Percentiles rank a stretch among this genome's conserved stretches.
Evolutionary conservation across 2,797 vertebrate species (phyloP).

Genomic region (Pogonophryne albipinna): DNA sequence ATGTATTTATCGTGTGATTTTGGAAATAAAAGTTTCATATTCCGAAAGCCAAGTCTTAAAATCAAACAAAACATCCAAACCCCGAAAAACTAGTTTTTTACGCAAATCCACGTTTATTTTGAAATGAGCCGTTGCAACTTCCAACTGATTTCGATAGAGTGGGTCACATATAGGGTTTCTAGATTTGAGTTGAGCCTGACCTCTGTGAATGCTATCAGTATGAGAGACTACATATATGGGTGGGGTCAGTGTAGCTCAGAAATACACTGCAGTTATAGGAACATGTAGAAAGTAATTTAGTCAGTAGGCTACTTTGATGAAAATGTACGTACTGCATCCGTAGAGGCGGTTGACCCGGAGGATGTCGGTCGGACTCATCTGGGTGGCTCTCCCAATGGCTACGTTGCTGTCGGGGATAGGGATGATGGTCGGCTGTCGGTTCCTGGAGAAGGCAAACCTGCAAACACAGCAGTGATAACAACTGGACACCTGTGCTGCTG

Average conservation of each 20-base stretch:
- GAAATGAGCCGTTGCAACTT: too few species aligned
- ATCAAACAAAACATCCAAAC: too few species aligned
- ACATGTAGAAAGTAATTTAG: not conserved
- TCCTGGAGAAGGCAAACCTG: conserved; percentile 77
- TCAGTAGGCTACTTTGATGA: not conserved
- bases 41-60: too few species aligned
- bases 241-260: not conserved
- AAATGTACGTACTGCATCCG: conserved; percentile 60
- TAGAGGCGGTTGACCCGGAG: conserved; percentile 75
- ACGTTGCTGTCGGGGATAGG: conserved; percentile 65
- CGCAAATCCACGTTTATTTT: too few species aligned
- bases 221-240: not conserved
- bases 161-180: not conserved
- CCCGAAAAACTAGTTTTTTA: too few species aligned
- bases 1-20: too few species aligned
- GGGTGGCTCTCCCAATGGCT: conserved; percentile 60
- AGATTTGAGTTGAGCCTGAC: not conserved
- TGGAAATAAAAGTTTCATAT: too few species aligned
- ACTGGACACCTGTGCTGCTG: too few species aligned
- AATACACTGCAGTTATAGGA: not conserved
- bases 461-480: not conserved
- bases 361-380: conserved; percentile 72
- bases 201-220: not conserved
- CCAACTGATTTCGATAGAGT: too few species aligned
- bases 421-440: conserved; percentile 68